Evolutionary conservation across 2,888 invertebrate species (phyloP).

Genomic region (Dugesia japonica): DNA sequence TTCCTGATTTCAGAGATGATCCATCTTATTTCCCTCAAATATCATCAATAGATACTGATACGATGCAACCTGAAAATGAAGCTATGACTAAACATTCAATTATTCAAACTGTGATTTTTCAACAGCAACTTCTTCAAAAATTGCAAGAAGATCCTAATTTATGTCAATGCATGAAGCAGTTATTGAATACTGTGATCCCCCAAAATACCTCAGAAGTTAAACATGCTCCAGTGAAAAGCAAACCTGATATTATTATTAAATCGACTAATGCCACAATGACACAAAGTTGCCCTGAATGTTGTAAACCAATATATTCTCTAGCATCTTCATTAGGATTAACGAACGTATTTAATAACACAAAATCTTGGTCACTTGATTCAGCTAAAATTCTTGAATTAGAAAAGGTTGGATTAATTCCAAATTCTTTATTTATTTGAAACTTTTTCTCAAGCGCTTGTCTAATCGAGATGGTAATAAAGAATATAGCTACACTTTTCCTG

Average conservation of each 20-base stretch:
- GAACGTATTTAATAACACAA: slow-evolving; percentile 11
- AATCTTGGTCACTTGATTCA: slow-evolving; percentile 29
- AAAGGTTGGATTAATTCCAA: not conserved
- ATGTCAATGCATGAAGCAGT: slow-evolving; percentile 5
- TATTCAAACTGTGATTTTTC: not conserved
- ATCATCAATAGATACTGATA: not conserved
- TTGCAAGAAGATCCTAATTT: not conserved
- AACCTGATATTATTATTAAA: not conserved
- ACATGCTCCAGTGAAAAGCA: not conserved
- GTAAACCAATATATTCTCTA: not conserved
- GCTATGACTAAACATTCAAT: not conserved
- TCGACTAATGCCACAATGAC: not conserved
- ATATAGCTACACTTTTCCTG: not conserved
- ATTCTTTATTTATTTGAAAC: no score
- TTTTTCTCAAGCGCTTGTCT: not conserved
- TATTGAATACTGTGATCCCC: not conserved
- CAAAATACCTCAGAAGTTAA: not conserved
- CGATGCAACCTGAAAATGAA: not conserved
- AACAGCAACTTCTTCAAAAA: not conserved
- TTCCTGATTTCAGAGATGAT: not conserved
- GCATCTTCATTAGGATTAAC: not conserved
- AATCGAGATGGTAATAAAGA: not conserved
- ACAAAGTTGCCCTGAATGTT: not conserved
- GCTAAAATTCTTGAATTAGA: not conserved
- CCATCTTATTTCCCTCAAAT: not conserved